Conservation (phyloP, 2,797 vertebrate genomes). For the Oreortyx pictus region DNA sequence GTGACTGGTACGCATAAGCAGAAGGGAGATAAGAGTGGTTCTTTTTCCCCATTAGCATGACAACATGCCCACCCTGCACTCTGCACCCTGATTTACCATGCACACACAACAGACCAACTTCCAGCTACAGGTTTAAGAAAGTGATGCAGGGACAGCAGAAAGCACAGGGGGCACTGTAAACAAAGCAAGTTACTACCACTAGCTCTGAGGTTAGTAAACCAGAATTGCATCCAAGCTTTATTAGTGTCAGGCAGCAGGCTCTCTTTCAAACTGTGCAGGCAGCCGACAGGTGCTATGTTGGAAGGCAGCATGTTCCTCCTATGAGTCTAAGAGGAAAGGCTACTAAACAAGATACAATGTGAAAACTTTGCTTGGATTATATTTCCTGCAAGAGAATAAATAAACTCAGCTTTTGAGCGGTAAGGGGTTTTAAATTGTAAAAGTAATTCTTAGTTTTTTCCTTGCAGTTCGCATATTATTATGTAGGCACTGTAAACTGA, state of each 20-base stretch:
- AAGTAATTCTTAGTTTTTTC: background rate
- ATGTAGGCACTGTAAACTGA: background rate
- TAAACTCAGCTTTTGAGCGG: background rate
- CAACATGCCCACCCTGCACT: background rate
- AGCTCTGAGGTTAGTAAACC: slow-evolving; percentile 49
- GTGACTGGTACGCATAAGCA: background rate
- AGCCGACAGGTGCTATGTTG: slow-evolving; percentile 76
- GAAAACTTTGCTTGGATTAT: background rate
- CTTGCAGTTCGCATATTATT: background rate
- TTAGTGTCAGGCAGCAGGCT: slow-evolving; percentile 62
- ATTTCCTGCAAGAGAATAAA: background rate
- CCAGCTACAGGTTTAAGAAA: background rate
- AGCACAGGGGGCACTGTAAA: background rate
- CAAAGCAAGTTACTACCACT: slow-evolving; percentile 5
- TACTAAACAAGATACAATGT: background rate
- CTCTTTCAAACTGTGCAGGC: slow-evolving; percentile 38
- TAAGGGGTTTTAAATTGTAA: background rate
- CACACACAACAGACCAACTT: slow-evolving; percentile 9
- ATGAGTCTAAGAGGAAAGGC: background rate
- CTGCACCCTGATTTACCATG: slow-evolving; percentile 3
- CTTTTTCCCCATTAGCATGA: background rate
- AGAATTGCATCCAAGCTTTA: slow-evolving; percentile 4
- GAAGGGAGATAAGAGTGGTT: background rate
- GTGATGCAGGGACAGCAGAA: background rate
- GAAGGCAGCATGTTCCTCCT: slow-evolving; percentile 71